Percentiles rank a stretch among this genome's conserved stretches.
Conservation (phyloP, 2,888 invertebrate species). For the Ormyrus nitidulus region DNA sequence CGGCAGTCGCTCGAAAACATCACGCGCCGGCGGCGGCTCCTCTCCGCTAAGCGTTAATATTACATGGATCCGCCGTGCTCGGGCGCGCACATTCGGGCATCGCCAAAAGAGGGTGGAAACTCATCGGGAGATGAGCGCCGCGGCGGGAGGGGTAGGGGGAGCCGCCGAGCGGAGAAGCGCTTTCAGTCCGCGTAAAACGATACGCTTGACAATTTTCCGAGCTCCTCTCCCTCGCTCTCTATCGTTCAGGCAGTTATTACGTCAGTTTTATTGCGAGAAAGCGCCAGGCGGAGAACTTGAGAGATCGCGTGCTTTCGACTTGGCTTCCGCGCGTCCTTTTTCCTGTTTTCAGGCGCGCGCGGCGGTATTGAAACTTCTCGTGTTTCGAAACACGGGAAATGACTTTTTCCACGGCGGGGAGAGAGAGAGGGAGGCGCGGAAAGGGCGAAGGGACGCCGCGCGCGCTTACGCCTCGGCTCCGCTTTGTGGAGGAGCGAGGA, state of each 20-base stretch:
- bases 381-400: constrained; percentile 41
- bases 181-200: constrained; percentile 65
- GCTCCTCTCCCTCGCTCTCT: background rate
- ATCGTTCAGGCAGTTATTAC: constrained; percentile 51
- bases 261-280: constrained; percentile 55
- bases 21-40: too few species aligned
- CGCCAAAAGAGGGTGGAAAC: constrained; percentile 34
- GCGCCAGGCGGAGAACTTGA: constrained; percentile 2
- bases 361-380: constrained; percentile 45
- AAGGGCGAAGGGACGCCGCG: background rate
- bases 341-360: background rate
- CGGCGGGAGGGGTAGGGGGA: too few species aligned
- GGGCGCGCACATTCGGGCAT: background rate
- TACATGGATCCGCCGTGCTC: constrained; percentile 22
- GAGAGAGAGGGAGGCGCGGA: background rate
- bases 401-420: constrained; percentile 23
- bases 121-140: background rate
- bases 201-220: constrained; percentile 67
- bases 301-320: constrained; percentile 24
- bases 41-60: constrained; percentile 44
- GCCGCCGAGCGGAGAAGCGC: background rate
- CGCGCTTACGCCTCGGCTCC: too few species aligned
- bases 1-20: too few species aligned
- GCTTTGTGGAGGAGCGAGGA: background rate
- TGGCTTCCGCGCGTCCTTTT: background rate